A percentile compares a stretch with the other conserved stretches of the same genome.
phyloP scores from a whole-genome alignment of 2,797 vertebrate genomes.

The Spinibarbus caldwelli region DNA sequence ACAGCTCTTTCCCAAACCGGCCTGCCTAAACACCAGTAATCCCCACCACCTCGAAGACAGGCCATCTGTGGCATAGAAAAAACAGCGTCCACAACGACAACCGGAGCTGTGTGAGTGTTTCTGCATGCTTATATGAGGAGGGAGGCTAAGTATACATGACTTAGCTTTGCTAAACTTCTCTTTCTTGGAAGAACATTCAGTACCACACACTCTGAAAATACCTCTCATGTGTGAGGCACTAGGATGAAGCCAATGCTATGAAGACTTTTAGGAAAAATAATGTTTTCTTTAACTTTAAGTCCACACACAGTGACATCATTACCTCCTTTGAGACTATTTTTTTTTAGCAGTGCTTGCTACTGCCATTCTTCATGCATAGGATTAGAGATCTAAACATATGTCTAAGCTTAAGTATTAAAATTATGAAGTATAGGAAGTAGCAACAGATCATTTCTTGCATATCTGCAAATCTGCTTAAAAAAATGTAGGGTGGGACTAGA shows the following conservation, averaged over 20 bases:
- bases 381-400: background rate
- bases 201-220: conserved; percentile 53
- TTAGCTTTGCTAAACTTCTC: conserved; percentile 48
- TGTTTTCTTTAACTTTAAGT: background rate
- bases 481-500: background rate
- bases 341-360: background rate
- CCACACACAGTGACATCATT: conserved; percentile 31
- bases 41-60: conserved; percentile 62
- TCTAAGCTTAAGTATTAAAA: background rate
- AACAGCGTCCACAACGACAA: conserved; percentile 19
- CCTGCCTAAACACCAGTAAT: conserved; percentile 67
- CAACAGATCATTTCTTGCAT: background rate
- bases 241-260: conserved; percentile 30
- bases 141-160: conserved; percentile 44
- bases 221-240: conserved; percentile 56
- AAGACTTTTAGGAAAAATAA: background rate
- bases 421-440: background rate
- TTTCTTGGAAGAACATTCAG: conserved; percentile 55
- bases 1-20: conserved; percentile 66
- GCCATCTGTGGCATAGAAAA: conserved; percentile 48
- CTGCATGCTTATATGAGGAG: conserved; percentile 19
- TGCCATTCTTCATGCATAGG: background rate
- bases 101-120: conserved; percentile 22
- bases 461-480: background rate
- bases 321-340: background rate